Evolutionary conservation across 2,113 vertebrate genomes (phyloP).

Genomic region (Pogona vitticeps): DNA sequence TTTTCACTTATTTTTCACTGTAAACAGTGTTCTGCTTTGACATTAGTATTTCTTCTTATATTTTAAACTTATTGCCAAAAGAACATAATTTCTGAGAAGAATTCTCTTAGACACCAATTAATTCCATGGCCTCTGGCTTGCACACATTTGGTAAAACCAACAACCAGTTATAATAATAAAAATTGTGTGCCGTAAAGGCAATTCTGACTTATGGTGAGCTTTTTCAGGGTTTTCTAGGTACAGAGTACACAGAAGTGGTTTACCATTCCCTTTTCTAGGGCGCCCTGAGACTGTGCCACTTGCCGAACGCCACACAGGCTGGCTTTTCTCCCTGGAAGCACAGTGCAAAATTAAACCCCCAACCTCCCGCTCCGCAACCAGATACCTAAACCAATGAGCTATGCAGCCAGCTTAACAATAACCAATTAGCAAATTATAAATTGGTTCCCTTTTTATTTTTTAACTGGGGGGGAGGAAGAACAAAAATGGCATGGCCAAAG

Average conservation of each 20-base stretch:
- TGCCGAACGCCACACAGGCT: no score
- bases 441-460: constrained; percentile 79
- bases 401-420: constrained; percentile 50
- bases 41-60: constrained; percentile 75
- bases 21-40: constrained; percentile 79
- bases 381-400: no score
- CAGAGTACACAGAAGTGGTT: background rate
- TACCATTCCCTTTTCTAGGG: no score
- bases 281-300: no score
- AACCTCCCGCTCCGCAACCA: no score
- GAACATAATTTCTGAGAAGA: constrained; percentile 55
- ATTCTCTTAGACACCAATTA: constrained; percentile 75
- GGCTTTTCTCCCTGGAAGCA: no score
- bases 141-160: constrained; percentile 72
- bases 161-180: no score
- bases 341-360: no score
- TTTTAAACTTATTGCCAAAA: constrained; percentile 81
- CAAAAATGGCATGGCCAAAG: constrained; percentile 31
- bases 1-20: constrained; percentile 87
- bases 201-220: no score
- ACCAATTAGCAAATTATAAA: constrained; percentile 64
- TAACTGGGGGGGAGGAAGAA: constrained; percentile 66
- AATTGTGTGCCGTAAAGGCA: no score
- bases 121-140: constrained; percentile 71
- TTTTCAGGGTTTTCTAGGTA: no score